Conservation (phyloP, 2,797 vertebrate species). For the Pangasius larnaudii region DNA sequence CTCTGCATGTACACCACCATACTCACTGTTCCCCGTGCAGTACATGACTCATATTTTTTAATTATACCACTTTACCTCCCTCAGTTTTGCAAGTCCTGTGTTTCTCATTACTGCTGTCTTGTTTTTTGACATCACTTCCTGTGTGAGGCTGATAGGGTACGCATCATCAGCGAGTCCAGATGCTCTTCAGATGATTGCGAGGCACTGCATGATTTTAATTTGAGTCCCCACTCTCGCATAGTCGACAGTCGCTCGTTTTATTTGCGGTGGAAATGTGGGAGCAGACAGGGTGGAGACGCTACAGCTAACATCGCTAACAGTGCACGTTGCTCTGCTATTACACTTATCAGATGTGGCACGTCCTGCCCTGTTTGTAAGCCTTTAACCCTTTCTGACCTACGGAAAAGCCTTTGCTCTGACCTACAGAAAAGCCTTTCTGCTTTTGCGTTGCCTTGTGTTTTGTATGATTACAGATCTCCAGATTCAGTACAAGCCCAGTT, state of each 20-base stretch:
- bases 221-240: slow-evolving; percentile 39
- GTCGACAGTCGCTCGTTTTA: slow-evolving; percentile 60
- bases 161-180: slow-evolving; percentile 1
- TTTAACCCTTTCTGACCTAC: slow-evolving; percentile 7
- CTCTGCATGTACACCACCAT: slow-evolving; percentile 38
- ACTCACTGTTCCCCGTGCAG: not conserved
- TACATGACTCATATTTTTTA: not conserved
- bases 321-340: slow-evolving; percentile 7
- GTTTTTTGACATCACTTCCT: slow-evolving; percentile 20
- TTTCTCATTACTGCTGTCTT: not conserved
- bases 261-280: slow-evolving; percentile 66
- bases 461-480: slow-evolving; percentile 1
- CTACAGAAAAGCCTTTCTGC: not conserved
- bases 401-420: not conserved
- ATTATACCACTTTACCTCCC: slow-evolving; percentile 9
- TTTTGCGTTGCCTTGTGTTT: not conserved
- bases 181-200: slow-evolving; percentile 61
- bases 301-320: slow-evolving; percentile 28
- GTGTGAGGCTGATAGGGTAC: not conserved
- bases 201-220: slow-evolving; percentile 64
- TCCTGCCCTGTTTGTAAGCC: slow-evolving; percentile 41
- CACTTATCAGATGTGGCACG: slow-evolving; percentile 38
- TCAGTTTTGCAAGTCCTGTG: slow-evolving; percentile 26
- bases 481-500: not conserved
- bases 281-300: slow-evolving; percentile 64